Evolutionary conservation across 2,797 vertebrate genomes (phyloP), one percentile per base, ranked within the genome.

Genomic region (Neomorphus geoffroyi): DNA sequence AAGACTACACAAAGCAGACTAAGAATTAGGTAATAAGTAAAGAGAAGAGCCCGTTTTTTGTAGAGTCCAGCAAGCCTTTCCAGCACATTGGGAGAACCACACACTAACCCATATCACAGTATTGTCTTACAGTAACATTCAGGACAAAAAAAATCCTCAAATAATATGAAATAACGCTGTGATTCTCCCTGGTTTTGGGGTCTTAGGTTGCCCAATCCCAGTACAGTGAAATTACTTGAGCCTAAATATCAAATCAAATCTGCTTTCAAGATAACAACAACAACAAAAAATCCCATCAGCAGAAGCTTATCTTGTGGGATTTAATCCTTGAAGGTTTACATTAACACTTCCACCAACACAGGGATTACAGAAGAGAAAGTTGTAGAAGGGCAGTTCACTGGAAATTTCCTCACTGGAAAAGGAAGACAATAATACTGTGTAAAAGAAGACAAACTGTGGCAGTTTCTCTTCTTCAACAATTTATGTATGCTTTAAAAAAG

Each of bases 311-410:
- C n/a, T 84, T 71, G 35, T 22, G 35, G 15, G 18, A 85, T 9
- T 41, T 92, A 96, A 93, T 91, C 66, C n/a, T 56, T 61, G 35
- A 56, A 88, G 23, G 45, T 67, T 95, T 86, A 78, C n/a, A 83
- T 45, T 50, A 92, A 85, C 35, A 85, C 53, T 87, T 80, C 41
- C 41, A 77, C 71, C 35, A 81, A 50, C 2, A 67, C 8, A 56
- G 27, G 66, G 87, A 96, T 92, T 88, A 83, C 13, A 64, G 65
- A 30, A 85, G 45, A 79, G 39, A 92, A 96, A 90, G 72, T 28
- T 81, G 72, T 41, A 79, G 48, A 51, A 48, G 11, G 9, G 8
- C 71, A 54, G 94, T 79, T 45, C 10, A 46, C n/a, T 22, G 3
- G 86, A 83, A 37, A 56, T 65, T 94, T 86, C 61, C 32, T 79